phyloP scores from a whole-genome alignment of 2,113 vertebrate genomes.

The Butastur rufipennis region DNA sequence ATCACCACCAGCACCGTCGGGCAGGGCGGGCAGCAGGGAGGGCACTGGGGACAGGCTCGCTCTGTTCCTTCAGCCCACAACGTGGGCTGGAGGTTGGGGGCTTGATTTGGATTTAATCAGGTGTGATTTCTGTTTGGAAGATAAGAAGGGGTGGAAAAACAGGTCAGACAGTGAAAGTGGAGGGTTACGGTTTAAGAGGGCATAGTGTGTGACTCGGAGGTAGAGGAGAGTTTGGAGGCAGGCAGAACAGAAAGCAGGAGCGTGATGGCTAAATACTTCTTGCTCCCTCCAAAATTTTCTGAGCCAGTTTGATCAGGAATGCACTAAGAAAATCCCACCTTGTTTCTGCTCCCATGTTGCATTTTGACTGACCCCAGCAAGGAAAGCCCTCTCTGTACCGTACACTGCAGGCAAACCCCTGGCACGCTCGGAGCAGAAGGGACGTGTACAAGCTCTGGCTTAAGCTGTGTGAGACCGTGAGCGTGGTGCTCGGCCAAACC shows the following conservation, averaged over 20 bases:
- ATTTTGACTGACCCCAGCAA: neutral
- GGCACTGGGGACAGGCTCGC: rapidly evolving
- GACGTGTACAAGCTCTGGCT: neutral
- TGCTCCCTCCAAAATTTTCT: neutral
- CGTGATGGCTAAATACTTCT: neutral
- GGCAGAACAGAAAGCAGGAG: neutral
- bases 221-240: neutral
- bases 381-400: neutral
- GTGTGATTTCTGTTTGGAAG: neutral
- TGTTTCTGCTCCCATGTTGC: neutral
- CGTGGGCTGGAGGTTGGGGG: neutral
- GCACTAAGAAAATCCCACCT: neutral
- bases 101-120: neutral
- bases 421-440: neutral
- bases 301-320: neutral
- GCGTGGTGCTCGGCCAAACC: neutral
- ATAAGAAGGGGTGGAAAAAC: neutral
- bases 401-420: neutral
- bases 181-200: neutral
- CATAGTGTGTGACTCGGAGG: neutral
- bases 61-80: neutral
- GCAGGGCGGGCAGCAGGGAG: neutral
- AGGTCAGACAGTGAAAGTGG: neutral
- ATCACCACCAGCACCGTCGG: rapidly evolving
- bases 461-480: neutral